Base-by-base conservation (phyloP, 2,113 vertebrate species). In the Meleagris gallopavo region DNA sequence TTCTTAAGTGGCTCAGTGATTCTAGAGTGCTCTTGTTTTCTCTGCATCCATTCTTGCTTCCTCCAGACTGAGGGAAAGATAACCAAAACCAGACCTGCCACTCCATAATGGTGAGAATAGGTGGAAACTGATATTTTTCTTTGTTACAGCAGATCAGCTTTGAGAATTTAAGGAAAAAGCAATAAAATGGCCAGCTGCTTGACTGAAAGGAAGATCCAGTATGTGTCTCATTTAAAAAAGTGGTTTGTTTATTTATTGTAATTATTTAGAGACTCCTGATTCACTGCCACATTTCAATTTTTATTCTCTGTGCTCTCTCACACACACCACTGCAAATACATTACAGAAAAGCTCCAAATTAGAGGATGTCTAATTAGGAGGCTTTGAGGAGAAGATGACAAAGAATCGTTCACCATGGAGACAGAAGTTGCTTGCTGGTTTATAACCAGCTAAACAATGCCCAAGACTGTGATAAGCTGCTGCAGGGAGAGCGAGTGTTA, bases 381-480 rank as follows among this genome's bases (percentile, higher is more conserved):
- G 95, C 96, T 97, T 97, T 97, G 96, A 97, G 94, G 89, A 95
- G 96, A 97, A 97, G 93, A 97, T 96, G 97, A 97, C 97, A 97
- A 96, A 97, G 96, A 96, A 95, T 93, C 87, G 76, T 95, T 97
- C 96, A 96, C 97, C 95, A 97, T 97, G 97, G 97, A 95, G 95
- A 97, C 96, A 75, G 94, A 94, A 96, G 88, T 95, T 94, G 91
- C 95, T 91, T 90, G 94, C 91, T 97, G 94, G 91, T 95, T 96
- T 97, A 78, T 84, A 96, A 96, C 96, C 94, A 95, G 83, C 95
- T 93, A 96, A 94, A 97, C 97, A 97, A 96, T 96, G 94, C 95
- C 2, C 9, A 87, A 48, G 93, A 86, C 84, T 95, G 88, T 81
- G 94, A 95, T 95, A 97, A 96, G 91, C 94, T 97, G 73, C 95